Evolutionary conservation across 2,113 vertebrate genomes (phyloP).

Genomic region (Numenius arquata): DNA sequence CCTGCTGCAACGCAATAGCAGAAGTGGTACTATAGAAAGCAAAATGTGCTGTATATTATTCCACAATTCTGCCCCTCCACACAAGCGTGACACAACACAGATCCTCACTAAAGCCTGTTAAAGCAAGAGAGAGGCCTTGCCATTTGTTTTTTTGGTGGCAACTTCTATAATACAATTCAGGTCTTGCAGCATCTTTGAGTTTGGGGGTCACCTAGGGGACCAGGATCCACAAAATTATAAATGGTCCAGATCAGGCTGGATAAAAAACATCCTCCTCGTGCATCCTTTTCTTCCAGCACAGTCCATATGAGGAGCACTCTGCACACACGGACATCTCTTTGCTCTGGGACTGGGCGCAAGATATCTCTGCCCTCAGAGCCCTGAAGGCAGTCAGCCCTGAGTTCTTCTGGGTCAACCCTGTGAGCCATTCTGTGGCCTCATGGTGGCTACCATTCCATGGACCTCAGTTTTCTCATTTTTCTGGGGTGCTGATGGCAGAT

Average conservation of each 20-base stretch:
- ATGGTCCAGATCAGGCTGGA: background rate
- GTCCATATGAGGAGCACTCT: background rate
- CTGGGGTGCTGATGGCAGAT: background rate
- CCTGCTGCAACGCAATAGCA: background rate
- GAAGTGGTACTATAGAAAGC: background rate
- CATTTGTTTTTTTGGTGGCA: background rate
- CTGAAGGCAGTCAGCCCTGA: background rate
- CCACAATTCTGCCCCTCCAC: background rate
- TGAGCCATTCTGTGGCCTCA: too few species aligned
- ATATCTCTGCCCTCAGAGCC: fast-evolving
- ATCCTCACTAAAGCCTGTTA: background rate
- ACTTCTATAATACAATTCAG: background rate
- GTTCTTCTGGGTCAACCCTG: background rate
- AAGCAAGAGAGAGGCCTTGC: background rate
- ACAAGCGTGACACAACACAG: background rate
- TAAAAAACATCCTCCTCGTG: background rate
- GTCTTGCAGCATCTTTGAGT: fast-evolving
- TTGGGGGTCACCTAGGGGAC: background rate
- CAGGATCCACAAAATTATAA: background rate
- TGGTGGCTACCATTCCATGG: fast-evolving
- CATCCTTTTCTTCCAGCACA: background rate
- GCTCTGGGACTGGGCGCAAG: background rate
- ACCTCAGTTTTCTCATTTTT: background rate
- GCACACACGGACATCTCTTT: background rate
- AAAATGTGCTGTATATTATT: background rate